Evolutionary conservation across 1,140 invertebrate genomes (phyloP).

Genomic region (Dolichoris vasculosae): DNA sequence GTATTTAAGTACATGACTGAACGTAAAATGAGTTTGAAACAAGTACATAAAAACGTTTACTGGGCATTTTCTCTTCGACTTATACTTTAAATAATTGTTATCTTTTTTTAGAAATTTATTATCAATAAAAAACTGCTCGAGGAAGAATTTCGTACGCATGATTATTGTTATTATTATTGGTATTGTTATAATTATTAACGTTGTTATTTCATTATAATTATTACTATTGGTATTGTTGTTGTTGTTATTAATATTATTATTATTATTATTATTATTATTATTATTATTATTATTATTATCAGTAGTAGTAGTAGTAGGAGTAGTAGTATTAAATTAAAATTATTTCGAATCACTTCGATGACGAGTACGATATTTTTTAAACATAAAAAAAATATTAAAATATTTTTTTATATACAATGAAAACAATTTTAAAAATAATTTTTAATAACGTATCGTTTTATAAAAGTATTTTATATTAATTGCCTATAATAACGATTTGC

Average conservation of each 20-base stretch:
- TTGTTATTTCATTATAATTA: too few relatives aligned
- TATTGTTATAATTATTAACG: background rate
- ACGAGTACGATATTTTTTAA: background rate
- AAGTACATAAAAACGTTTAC: constrained; percentile 20
- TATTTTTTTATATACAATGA: too few relatives aligned
- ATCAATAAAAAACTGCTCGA: background rate
- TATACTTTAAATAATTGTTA: constrained; percentile 2
- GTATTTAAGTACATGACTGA: background rate
- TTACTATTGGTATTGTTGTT: background rate
- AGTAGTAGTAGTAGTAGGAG: too few relatives aligned
- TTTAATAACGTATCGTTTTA: background rate
- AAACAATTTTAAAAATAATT: too few relatives aligned
- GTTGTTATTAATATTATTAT: background rate
- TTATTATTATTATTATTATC: too few relatives aligned
- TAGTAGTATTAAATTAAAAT: too few relatives aligned
- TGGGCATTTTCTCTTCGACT: background rate
- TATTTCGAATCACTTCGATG: too few relatives aligned
- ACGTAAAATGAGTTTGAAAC: constrained; percentile 6
- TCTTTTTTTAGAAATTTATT: constrained; percentile 5
- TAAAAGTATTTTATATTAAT: background rate
- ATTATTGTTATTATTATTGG: background rate
- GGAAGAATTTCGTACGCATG: background rate
- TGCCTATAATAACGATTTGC: background rate
- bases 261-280: background rate
- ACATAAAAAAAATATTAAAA: too few relatives aligned